These are phyloP conservation scores for Aphodius granarius DNA, from an alignment of 2,888 invertebrate species.

Conservation along the genomic window DNA sequence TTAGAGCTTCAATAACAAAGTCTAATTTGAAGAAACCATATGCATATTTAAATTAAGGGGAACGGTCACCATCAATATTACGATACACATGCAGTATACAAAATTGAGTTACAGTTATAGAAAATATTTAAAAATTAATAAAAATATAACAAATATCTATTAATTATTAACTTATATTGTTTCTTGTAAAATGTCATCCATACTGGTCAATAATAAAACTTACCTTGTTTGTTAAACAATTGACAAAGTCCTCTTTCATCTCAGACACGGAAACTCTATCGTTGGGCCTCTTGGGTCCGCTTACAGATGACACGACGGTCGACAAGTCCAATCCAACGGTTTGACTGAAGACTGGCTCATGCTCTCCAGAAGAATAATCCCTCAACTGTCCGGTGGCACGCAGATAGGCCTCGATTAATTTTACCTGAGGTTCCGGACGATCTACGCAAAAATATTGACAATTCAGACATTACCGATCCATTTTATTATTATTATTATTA, in stretches of 20 bases:
- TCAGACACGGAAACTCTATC: conserved; percentile 89
- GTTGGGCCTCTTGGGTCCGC: conserved; percentile 96
- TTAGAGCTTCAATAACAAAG: too few species aligned
- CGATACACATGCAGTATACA: too few species aligned
- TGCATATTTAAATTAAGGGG: too few species aligned
- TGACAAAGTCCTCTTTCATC: conserved; percentile 87
- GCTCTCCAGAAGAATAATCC: conserved; percentile 70
- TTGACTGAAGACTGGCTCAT: conserved; percentile 87
- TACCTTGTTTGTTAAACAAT: conserved; percentile 87
- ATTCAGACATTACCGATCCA: not conserved
- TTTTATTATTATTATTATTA: too few species aligned
- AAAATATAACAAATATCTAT: too few species aligned
- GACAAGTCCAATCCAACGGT: conserved; percentile 82
- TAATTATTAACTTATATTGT: too few species aligned
- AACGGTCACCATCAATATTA: too few species aligned
- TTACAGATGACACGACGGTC: conserved; percentile 91
- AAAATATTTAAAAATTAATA: too few species aligned
- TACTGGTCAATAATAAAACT: too few species aligned
- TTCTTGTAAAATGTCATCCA: too few species aligned
- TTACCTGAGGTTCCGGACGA: conserved; percentile 75
- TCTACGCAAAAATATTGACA: conserved; percentile 58
- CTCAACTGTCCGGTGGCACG: conserved; percentile 80
- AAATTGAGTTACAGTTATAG: too few species aligned
- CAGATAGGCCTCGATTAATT: conserved; percentile 80
- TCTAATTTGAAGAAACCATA: too few species aligned